These are phyloP conservation scores for Nyctereutes procyonoides DNA, from an alignment of 2,113 vertebrate genomes.

Conservation along the genomic window DNA sequence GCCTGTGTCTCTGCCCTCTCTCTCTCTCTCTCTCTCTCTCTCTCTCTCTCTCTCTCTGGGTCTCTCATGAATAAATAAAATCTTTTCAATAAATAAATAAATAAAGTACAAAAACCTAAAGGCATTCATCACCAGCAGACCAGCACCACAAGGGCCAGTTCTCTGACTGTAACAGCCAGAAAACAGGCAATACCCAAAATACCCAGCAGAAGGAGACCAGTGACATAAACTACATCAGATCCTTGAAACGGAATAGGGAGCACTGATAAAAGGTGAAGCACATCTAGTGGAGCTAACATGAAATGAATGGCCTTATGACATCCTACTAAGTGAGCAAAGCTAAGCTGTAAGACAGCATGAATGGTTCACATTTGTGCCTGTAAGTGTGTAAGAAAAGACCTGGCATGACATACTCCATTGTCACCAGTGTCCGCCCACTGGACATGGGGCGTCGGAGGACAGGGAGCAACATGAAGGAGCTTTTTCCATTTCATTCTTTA, in stretches of 20 bases:
- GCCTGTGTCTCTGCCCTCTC: too few relatives aligned
- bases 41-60: too few relatives aligned
- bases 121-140: background rate
- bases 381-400: background rate
- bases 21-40: too few relatives aligned
- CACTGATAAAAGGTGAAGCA: background rate
- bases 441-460: background rate
- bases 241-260: background rate
- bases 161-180: background rate
- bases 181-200: background rate
- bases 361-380: background rate
- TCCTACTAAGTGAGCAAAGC: background rate
- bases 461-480: background rate
- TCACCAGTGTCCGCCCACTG: background rate
- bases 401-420: rapidly evolving
- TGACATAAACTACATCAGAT: background rate
- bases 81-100: too few relatives aligned
- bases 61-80: too few relatives aligned
- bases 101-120: background rate
- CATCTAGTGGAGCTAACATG: background rate
- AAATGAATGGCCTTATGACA: background rate
- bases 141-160: background rate
- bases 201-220: background rate
- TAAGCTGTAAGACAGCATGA: background rate
- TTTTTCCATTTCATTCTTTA: background rate